phyloP scores from a whole-genome alignment of 1,140 invertebrate genomes.

The Aphis craccivora region DNA sequence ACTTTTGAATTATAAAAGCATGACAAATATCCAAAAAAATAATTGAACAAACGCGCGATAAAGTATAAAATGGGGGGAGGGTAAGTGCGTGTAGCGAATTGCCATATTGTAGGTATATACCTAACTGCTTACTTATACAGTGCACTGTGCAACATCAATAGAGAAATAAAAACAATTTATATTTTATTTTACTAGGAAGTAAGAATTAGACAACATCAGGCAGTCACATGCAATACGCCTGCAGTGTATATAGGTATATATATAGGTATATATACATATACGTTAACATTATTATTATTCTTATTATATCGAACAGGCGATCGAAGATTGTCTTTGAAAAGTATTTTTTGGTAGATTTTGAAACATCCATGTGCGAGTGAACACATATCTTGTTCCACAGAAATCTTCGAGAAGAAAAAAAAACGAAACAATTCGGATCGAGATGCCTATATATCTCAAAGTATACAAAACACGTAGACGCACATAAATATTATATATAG shows the following conservation, averaged over 20 bases:
- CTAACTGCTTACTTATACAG: not conserved
- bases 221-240: not conserved
- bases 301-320: not conserved
- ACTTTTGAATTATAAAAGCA: too few species aligned
- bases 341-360: conserved; percentile 36
- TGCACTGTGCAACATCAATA: not conserved
- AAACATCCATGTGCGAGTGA: not conserved
- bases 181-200: not conserved
- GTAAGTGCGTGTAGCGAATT: too few species aligned
- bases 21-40: too few species aligned
- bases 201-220: not conserved
- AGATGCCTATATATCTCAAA: not conserved
- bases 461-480: not conserved
- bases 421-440: conserved; percentile 39
- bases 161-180: not conserved
- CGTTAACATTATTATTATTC: not conserved
- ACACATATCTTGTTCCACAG: not conserved
- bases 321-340: not conserved
- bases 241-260: not conserved
- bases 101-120: too few species aligned
- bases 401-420: not conserved
- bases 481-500: not conserved
- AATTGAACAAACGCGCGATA: too few species aligned
- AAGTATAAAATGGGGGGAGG: too few species aligned
- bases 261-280: too few species aligned